Evolutionary conservation across 2,797 vertebrate species (phyloP), one percentile per base, ranked within the genome.

Genomic region (Thunnus albacares): DNA sequence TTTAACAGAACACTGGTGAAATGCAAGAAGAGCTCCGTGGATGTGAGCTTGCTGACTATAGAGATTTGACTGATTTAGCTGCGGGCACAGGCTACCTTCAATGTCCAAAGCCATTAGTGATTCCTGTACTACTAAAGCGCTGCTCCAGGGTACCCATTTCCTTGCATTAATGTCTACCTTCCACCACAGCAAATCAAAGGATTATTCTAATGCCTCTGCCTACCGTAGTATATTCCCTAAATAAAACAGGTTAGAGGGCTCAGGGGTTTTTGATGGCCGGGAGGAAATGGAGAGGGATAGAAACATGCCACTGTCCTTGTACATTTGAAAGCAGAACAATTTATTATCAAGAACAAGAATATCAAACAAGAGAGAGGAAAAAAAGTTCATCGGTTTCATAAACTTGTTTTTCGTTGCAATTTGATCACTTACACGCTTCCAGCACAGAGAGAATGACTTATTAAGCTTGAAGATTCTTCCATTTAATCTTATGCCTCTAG

Each of bases 301-400:
- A 87, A 68, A 86, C 63, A 79, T 63, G 67, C 30, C 74, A 81
- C 38, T 64, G 65, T 26, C 68, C 64, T 56, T 57, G 71, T 82
- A 88, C 86, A 73, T 93, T 95, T 95, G 81, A 93, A 94, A 95
- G 94, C 93, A 92, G 85, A 93, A 94, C 92, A 80, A 92, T 96
- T 96, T 96, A 96, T 96, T 96, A 94, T 94, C 91, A 96, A 96
- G 95, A 95, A 96, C 93, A 94, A 95, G 94, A 94, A 95, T 96
- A 96, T 95, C 93, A 96, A 96, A 96, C 93, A 88, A 94, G 93
- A 91, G 87, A 87, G 85, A 81, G 75, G 85, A 80, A 70, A 74
- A 80, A 83, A 68, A 71, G 79, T 82, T 87, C 30, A 87, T 88
- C 73, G 74, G 79, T 90, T 93, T 89, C 91, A 92, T 89, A 91